Conservation (phyloP, 1,140 invertebrate genomes). For the Aphelenchoides avenae region DNA sequence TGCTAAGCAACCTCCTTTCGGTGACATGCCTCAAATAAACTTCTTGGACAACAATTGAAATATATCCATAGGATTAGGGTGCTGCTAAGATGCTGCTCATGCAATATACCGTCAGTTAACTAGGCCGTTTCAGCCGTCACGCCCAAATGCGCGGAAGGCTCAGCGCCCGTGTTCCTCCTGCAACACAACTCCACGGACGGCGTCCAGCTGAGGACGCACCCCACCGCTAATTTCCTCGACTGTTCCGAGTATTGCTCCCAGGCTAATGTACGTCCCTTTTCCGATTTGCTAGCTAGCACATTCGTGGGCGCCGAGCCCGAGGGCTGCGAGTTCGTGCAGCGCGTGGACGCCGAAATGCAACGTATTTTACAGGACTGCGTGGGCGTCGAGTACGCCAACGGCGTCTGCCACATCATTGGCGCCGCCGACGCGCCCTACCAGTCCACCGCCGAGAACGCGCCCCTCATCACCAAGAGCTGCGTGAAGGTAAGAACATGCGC, state of each 20-base stretch:
- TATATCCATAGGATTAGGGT: no score
- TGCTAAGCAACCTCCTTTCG: no score
- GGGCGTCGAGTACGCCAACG: conserved; percentile 41
- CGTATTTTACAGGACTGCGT: conserved; percentile 47
- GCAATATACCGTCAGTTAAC: no score
- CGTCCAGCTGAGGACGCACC: conserved; percentile 38
- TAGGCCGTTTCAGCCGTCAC: conserved; percentile 39
- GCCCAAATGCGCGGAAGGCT: conserved; percentile 23
- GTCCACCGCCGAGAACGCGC: background rate
- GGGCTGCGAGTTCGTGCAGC: conserved; percentile 19
- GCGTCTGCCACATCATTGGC: conserved; percentile 36
- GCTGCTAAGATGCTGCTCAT: no score
- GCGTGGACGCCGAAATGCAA: conserved; percentile 16
- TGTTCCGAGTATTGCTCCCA: conserved; percentile 54
- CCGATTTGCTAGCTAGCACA: background rate
- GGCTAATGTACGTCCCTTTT: conserved; percentile 34
- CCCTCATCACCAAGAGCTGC: conserved; percentile 40
- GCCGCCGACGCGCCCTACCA: conserved; percentile 24
- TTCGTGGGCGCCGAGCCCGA: background rate
- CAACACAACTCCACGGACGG: conserved; percentile 56
- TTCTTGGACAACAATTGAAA: no score
- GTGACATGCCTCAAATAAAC: no score
- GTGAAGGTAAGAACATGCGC: conserved; percentile 38
- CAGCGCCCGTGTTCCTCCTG: conserved; percentile 51
- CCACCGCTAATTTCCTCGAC: conserved; percentile 43